A percentile compares a stretch with the other conserved stretches of the same genome.
phyloP scores from a whole-genome alignment of 2,797 vertebrate genomes.

The Alcedo atthis region DNA sequence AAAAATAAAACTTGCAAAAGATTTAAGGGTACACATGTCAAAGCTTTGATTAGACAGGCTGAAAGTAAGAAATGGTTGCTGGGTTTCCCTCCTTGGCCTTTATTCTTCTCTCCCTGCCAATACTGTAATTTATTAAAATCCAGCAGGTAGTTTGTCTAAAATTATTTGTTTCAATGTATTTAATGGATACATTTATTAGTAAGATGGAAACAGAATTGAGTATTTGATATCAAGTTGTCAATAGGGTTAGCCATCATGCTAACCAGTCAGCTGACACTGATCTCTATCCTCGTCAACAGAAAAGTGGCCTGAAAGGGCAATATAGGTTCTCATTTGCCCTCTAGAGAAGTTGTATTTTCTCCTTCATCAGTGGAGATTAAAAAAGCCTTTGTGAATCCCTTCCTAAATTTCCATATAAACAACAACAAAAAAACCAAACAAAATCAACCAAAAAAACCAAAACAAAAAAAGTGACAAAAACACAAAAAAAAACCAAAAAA shows the following conservation, averaged over 20 bases:
- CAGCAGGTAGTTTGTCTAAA: not conserved
- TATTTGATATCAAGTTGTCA: not conserved
- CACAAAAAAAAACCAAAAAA: too few relatives aligned
- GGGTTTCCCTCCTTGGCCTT: not conserved
- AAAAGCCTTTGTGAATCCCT: not conserved
- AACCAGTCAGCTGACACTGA: not conserved
- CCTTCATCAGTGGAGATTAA: not conserved
- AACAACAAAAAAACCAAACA: too few relatives aligned
- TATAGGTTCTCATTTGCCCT: not conserved
- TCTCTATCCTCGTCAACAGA: not conserved
- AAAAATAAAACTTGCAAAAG: not conserved
- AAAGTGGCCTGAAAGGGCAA: not conserved
- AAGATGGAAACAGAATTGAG: not conserved
- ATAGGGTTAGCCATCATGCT: not conserved
- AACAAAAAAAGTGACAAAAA: too few relatives aligned
- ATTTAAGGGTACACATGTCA: not conserved
- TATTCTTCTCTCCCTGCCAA: not conserved
- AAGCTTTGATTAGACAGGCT: not conserved
- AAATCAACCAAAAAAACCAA: too few relatives aligned
- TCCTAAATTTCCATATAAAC: not conserved
- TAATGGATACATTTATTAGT: not conserved
- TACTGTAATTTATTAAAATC: not conserved
- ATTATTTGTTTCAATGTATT: not conserved
- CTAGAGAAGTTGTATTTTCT: not conserved
- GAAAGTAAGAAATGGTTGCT: not conserved